Evolutionary conservation across 2,113 vertebrate genomes (phyloP).

Genomic region (Cottus gobio): DNA sequence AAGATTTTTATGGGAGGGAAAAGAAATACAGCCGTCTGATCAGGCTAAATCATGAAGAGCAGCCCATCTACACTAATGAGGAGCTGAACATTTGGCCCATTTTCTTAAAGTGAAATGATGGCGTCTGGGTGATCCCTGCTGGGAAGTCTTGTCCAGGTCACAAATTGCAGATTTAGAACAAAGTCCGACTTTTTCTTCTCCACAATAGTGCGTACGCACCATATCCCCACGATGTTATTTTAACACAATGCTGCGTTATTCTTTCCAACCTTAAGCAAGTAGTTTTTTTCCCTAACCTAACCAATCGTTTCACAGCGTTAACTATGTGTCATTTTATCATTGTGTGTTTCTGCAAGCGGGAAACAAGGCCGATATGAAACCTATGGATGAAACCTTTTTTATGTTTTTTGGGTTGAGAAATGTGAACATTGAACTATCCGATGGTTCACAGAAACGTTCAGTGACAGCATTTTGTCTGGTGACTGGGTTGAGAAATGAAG

Average conservation of each 20-base stretch:
- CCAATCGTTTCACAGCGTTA: too few relatives aligned
- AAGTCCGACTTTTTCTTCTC: neutral
- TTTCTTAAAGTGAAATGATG: slow-evolving; percentile 36
- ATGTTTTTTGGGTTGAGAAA: too few relatives aligned
- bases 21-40: slow-evolving; percentile 30
- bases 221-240: neutral
- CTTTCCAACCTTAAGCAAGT: too few relatives aligned
- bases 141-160: slow-evolving; percentile 17
- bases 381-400: too few relatives aligned
- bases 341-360: too few relatives aligned
- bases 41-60: slow-evolving; percentile 44
- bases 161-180: slow-evolving; percentile 4
- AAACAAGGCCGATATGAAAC: too few relatives aligned
- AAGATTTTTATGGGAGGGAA: slow-evolving; percentile 32
- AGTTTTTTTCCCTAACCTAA: too few relatives aligned
- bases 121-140: slow-evolving; percentile 22
- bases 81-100: slow-evolving; percentile 46
- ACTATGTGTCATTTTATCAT: too few relatives aligned
- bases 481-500: neutral
- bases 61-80: slow-evolving; percentile 63
- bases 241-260: too few relatives aligned
- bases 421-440: too few relatives aligned
- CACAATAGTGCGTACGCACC: neutral
- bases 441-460: neutral
- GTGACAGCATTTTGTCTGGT: too few relatives aligned